phyloP scores from a whole-genome alignment of 2,113 vertebrate genomes.

The Podiceps cristatus region DNA sequence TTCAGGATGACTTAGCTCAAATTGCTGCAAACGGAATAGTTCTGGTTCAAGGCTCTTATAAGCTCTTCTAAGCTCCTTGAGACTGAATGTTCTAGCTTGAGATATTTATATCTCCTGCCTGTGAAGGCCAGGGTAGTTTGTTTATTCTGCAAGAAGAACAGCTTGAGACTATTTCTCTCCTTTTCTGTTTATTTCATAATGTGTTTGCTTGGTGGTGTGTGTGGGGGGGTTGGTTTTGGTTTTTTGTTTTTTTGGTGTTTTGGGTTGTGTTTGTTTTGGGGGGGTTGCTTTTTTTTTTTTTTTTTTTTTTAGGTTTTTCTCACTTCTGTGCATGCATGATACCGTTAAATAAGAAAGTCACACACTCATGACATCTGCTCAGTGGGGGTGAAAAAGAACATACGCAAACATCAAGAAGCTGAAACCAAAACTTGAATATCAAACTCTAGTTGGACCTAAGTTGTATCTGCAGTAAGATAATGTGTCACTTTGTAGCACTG shows the following conservation, averaged over 20 bases:
- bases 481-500: not conserved
- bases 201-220: not conserved
- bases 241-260: no score
- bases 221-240: no score
- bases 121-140: not conserved
- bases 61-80: slow-evolving; percentile 22
- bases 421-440: not conserved
- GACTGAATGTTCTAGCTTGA: not conserved
- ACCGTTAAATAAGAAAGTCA: not conserved
- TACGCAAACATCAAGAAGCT: not conserved
- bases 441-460: not conserved
- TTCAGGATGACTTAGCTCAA: slow-evolving; percentile 16
- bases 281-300: not conserved
- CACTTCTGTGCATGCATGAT: not conserved
- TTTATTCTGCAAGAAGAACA: not conserved
- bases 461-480: not conserved
- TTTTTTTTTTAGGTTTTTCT: not conserved
- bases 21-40: not conserved
- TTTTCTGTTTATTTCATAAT: not conserved
- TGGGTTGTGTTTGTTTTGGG: no score
- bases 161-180: not conserved
- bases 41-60: slow-evolving; percentile 32
- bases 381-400: not conserved
- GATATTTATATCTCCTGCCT: not conserved
- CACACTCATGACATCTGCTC: not conserved